A percentile compares a stretch with the other conserved stretches of the same genome.
These are phyloP conservation scores for Congeria kusceri DNA, from an alignment of 2,888 invertebrate genomes.

Conservation along the genomic window DNA sequence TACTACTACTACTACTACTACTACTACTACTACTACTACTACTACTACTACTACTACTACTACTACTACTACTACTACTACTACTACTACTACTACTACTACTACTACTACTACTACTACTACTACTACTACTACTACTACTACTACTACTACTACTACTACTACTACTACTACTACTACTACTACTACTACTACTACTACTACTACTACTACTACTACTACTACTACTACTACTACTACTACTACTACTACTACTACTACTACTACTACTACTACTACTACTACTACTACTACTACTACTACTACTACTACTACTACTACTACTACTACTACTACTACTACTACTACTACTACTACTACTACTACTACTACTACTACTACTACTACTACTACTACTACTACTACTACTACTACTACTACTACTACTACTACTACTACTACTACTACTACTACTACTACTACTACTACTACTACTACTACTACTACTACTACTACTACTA, in stretches of 20 bases:
- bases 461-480: slow-evolving; percentile 21
- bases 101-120: not conserved
- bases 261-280: slow-evolving; percentile 18
- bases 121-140: slow-evolving; percentile 13
- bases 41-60: slow-evolving; percentile 9
- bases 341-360: slow-evolving; percentile 25
- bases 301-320: slow-evolving; percentile 18
- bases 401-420: slow-evolving; percentile 13
- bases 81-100: not conserved
- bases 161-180: slow-evolving; percentile 26
- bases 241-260: slow-evolving; percentile 40
- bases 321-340: slow-evolving; percentile 28
- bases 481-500: slow-evolving; percentile 16
- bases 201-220: slow-evolving; percentile 16
- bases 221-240: slow-evolving; percentile 26
- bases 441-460: slow-evolving; percentile 20
- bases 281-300: slow-evolving; percentile 27
- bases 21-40: slow-evolving; percentile 13
- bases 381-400: slow-evolving; percentile 21
- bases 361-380: slow-evolving; percentile 30
- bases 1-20: slow-evolving; percentile 10
- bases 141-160: slow-evolving; percentile 28
- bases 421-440: slow-evolving; percentile 23
- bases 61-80: not conserved
- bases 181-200: slow-evolving; percentile 11